Conservation (phyloP, 30 jellyfish, hydroid and myxozoan genomes). For the Pseudorhiza aurosa region DNA sequence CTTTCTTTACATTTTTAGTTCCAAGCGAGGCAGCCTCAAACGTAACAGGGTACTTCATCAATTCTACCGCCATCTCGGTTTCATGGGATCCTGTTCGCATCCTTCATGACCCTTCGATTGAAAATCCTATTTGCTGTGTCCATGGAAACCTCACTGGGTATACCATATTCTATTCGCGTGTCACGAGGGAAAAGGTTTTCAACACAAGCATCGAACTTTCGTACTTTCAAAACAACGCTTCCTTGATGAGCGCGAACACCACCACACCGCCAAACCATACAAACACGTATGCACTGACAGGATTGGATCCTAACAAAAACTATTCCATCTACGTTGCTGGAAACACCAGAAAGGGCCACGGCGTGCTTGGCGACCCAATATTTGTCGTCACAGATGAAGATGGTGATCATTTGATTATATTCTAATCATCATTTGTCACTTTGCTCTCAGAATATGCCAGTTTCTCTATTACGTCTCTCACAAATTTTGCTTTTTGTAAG, state of each 20-base stretch:
- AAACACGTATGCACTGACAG: conserved; percentile 15
- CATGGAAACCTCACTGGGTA: conserved; percentile 61
- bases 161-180: conserved; percentile 55
- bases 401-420: background rate
- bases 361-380: conserved; percentile 29
- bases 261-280: background rate
- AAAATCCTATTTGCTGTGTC: conserved; percentile 52
- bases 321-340: conserved; percentile 60
- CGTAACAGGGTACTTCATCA: conserved; percentile 15
- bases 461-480: too few species aligned
- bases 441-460: too few species aligned
- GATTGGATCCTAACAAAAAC: conserved; percentile 25
- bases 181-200: conserved; percentile 1
- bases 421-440: too few species aligned
- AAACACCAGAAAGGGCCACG: conserved; percentile 61
- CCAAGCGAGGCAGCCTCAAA: conserved; percentile 56
- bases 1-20: too few species aligned
- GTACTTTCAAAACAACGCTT: conserved; percentile 11
- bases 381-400: conserved; percentile 42
- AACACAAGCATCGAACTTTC: conserved; percentile 23
- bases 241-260: background rate
- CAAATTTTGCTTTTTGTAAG: too few species aligned
- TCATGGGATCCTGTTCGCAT: conserved; percentile 48
- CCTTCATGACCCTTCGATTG: conserved; percentile 40
- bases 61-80: conserved; percentile 33